Evolutionary conservation across 53 echinoderm and acorn worm species (phyloP).

Genomic region (Mesocentrotus franciscanus): DNA sequence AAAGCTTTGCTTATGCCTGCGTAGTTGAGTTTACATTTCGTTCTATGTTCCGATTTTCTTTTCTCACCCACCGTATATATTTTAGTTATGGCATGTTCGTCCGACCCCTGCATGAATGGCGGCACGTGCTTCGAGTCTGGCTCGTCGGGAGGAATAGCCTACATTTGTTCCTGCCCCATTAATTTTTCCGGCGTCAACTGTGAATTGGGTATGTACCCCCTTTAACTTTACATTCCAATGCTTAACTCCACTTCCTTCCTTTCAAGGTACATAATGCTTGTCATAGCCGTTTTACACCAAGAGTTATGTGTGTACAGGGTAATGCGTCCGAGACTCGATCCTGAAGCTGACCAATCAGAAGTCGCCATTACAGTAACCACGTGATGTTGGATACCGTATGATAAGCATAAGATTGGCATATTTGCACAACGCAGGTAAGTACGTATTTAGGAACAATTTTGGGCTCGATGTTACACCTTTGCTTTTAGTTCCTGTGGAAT

Average conservation of each 20-base stretch:
- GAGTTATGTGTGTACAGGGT: not conserved
- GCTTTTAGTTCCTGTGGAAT: not conserved
- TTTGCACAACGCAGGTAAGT: not conserved
- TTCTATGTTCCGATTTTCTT: slow-evolving; percentile 30
- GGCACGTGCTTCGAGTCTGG: slow-evolving; percentile 39
- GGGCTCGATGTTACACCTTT: not conserved
- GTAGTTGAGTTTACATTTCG: not conserved
- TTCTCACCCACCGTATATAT: not conserved
- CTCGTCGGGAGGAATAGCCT: not conserved
- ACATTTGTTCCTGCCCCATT: slow-evolving; percentile 35
- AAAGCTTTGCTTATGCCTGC: slow-evolving; percentile 13
- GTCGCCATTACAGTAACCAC: not conserved
- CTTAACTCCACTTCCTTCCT: not conserved
- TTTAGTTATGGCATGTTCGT: slow-evolving; percentile 54
- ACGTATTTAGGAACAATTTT: no score
- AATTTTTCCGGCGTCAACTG: slow-evolving; percentile 29
- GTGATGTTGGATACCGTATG: not conserved
- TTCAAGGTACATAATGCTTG: not conserved
- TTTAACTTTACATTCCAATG: not conserved
- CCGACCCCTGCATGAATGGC: slow-evolving; percentile 39
- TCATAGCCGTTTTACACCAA: not conserved
- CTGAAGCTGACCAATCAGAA: not conserved
- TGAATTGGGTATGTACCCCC: slow-evolving; percentile 34
- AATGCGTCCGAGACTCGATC: not conserved
- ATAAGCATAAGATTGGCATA: not conserved